Conservation (phyloP, 2,888 invertebrate species). For the Acleris laterana region DNA sequence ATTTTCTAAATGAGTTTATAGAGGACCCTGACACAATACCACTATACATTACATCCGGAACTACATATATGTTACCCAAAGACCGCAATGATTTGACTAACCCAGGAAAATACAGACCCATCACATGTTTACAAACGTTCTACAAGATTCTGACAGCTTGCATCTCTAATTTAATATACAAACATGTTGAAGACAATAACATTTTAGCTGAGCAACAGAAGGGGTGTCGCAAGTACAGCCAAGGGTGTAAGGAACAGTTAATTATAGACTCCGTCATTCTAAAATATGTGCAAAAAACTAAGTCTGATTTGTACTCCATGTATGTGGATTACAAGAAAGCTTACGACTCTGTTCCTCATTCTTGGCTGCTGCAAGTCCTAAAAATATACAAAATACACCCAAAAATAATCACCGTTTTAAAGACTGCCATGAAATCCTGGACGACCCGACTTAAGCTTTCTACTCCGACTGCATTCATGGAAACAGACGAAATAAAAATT, state of each 20-base stretch:
- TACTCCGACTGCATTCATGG: conserved; percentile 12
- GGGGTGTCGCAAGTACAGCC: conserved; percentile 39
- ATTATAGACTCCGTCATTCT: conserved; percentile 39
- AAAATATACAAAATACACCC: conserved; percentile 42
- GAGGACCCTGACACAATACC: conserved; percentile 31
- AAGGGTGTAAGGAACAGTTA: conserved; percentile 42
- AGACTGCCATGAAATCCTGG: conserved; percentile 31
- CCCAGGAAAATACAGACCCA: conserved; percentile 45
- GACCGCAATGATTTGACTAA: conserved; percentile 30
- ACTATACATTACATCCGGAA: conserved; percentile 37
- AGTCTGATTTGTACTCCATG: conserved; percentile 37
- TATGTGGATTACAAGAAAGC: conserved; percentile 45
- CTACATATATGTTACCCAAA: conserved; percentile 42
- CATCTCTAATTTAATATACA: conserved; percentile 39
- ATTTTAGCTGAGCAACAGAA: conserved; percentile 43
- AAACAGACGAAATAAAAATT: conserved; percentile 36
- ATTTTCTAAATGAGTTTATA: conserved; percentile 37
- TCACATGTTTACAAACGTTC: conserved; percentile 46
- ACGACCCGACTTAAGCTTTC: conserved; percentile 23
- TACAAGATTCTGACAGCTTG: conserved; percentile 44
- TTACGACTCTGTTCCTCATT: conserved; percentile 43
- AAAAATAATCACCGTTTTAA: conserved; percentile 25
- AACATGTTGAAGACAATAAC: conserved; percentile 37
- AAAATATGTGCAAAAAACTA: conserved; percentile 29
- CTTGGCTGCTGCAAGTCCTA: conserved; percentile 41